A percentile compares a stretch with the other conserved stretches of the same genome.
Evolutionary conservation across 2,888 invertebrate species (phyloP).

Genomic region (Epistrophella euchroma): DNA sequence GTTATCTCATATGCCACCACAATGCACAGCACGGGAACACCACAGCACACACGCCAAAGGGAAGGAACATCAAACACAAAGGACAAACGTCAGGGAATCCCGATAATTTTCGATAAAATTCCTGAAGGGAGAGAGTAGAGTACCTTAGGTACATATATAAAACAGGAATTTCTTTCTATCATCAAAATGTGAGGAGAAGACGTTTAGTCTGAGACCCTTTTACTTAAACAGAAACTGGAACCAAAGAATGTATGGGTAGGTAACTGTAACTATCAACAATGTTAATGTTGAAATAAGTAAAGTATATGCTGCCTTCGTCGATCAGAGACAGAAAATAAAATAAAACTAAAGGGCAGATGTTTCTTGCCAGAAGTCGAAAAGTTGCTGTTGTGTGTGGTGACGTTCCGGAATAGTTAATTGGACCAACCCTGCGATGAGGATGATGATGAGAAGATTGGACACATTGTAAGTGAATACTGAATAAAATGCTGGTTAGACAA

Average conservation of each 20-base stretch:
- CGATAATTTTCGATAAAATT: slow-evolving; percentile 54
- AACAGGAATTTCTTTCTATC: slow-evolving; percentile 53
- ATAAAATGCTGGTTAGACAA: slow-evolving; percentile 57
- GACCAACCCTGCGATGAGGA: slow-evolving; percentile 25
- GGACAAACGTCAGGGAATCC: slow-evolving; percentile 51
- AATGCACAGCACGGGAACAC: slow-evolving; percentile 26
- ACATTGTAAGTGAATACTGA: slow-evolving; percentile 39
- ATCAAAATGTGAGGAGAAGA: slow-evolving; percentile 35
- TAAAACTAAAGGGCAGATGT: slow-evolving; percentile 62
- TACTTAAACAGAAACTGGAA: background rate
- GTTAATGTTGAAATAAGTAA: slow-evolving; percentile 17
- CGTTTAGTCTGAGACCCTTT: slow-evolving; percentile 26
- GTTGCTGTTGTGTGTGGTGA: slow-evolving; percentile 54
- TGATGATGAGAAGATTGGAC: slow-evolving; percentile 50
- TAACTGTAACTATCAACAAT: background rate
- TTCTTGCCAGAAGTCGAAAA: slow-evolving; percentile 65
- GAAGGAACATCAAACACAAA: slow-evolving; percentile 47
- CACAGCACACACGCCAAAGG: slow-evolving; percentile 48
- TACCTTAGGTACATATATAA: slow-evolving; percentile 1
- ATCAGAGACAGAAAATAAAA: slow-evolving; percentile 17
- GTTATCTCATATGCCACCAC: slow-evolving; percentile 60
- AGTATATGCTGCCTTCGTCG: background rate
- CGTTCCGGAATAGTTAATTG: slow-evolving; percentile 70
- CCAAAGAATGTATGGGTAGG: slow-evolving; percentile 12
- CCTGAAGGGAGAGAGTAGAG: background rate